phyloP scores from a whole-genome alignment of 2,113 vertebrate genomes.

The Promerops cafer region DNA sequence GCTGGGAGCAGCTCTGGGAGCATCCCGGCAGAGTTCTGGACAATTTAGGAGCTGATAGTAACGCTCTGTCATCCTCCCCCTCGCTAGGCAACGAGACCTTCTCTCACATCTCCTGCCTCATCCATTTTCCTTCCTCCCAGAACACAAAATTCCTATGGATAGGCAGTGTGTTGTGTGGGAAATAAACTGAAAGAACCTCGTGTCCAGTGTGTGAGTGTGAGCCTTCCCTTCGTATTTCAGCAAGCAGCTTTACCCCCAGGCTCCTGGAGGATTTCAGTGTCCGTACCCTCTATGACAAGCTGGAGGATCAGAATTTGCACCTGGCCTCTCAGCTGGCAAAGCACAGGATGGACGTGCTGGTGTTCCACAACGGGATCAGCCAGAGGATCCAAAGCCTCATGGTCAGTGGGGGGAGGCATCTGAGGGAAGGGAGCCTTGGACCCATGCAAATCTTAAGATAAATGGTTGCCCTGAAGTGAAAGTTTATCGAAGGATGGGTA shows the following conservation, averaged over 20 bases:
- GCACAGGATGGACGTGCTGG: conserved; percentile 78
- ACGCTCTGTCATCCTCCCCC: background rate
- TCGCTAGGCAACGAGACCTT: background rate
- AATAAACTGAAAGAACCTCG: background rate
- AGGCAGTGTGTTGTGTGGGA: background rate
- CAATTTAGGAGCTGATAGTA: background rate
- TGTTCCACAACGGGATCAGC: conserved; percentile 80
- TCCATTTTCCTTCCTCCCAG: background rate
- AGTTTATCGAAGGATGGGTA: background rate
- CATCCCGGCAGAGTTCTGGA: background rate
- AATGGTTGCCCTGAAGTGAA: background rate
- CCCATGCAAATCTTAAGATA: accelerated
- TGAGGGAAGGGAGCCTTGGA: background rate
- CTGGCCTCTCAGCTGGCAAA: conserved; percentile 84
- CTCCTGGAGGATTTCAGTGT: conserved; percentile 89
- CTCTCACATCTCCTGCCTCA: background rate
- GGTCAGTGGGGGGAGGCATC: conserved; percentile 58
- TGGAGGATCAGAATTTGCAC: conserved; percentile 92
- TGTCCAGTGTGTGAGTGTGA: background rate
- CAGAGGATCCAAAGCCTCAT: conserved; percentile 73
- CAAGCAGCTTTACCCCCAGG: background rate
- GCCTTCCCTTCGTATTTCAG: conserved; percentile 40
- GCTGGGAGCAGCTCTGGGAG: background rate
- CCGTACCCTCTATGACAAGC: conserved; percentile 87
- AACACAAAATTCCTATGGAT: background rate